phyloP scores from a whole-genome alignment of 2,888 invertebrate genomes.

The Tinea semifulvella region DNA sequence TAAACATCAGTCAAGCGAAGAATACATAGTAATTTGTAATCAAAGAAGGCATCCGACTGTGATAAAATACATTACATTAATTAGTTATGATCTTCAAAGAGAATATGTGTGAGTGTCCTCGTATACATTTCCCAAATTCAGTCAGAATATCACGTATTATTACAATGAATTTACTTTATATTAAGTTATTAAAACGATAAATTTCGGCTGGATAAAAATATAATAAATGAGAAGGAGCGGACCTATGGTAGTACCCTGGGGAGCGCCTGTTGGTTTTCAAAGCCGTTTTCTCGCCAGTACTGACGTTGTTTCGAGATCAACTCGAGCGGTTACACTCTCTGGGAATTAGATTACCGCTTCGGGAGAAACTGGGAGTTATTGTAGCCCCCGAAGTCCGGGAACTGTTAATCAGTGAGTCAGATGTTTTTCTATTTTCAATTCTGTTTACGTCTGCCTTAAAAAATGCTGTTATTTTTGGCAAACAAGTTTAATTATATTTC shows the following conservation, averaged over 20 bases:
- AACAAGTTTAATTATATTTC: background rate
- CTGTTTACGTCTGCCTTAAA: background rate
- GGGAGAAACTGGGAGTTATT: conserved; percentile 1
- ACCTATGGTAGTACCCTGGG: conserved; percentile 2
- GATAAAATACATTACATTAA: conserved; percentile 11
- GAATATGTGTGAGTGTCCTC: background rate
- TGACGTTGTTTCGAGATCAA: conserved; percentile 11
- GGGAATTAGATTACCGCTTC: conserved; percentile 14
- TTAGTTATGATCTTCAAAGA: conserved; percentile 10
- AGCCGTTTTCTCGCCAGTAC: background rate
- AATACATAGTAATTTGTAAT: conserved; percentile 13
- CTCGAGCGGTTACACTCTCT: conserved; percentile 13
- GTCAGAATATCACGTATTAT: background rate
- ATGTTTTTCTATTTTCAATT: background rate
- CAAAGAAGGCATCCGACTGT: conserved; percentile 13
- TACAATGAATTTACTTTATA: background rate
- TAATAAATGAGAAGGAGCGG: background rate
- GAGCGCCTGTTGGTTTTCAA: conserved; percentile 3
- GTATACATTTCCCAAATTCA: background rate
- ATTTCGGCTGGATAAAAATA: background rate
- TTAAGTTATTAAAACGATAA: background rate
- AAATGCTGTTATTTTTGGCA: background rate
- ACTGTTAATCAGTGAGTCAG: background rate
- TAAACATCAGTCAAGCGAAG: conserved; percentile 14
- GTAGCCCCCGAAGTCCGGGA: background rate